Evolutionary conservation across 2,113 vertebrate genomes (phyloP).

Genomic region (Tenebrosternarchus preto): DNA sequence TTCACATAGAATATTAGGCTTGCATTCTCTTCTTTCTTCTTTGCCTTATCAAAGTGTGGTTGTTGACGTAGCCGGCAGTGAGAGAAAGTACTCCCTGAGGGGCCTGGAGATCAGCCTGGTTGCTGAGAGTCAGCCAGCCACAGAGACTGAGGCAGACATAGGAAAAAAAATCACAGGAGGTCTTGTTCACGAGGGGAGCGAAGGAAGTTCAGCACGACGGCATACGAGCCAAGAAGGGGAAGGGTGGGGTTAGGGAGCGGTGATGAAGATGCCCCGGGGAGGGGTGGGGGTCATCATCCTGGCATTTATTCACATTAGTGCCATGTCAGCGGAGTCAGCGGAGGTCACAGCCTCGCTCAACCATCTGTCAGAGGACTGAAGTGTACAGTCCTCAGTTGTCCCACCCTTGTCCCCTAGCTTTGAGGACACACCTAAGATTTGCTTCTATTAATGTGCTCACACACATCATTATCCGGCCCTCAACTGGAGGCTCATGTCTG

Average conservation of each 20-base stretch:
- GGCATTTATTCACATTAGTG: constrained; percentile 5
- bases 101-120: constrained; percentile 13
- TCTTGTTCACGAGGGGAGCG: neutral
- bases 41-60: constrained; percentile 58
- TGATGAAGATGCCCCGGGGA: constrained; percentile 23
- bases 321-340: neutral
- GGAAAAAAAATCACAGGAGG: neutral
- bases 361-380: neutral
- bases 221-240: constrained; percentile 1
- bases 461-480: constrained; percentile 1
- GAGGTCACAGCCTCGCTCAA: constrained; percentile 5
- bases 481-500: constrained; percentile 47
- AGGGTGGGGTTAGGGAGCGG: constrained; percentile 33
- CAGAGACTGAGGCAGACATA: neutral
- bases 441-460: neutral
- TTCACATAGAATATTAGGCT: constrained; percentile 47
- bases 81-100: constrained; percentile 47
- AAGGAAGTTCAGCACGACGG: neutral
- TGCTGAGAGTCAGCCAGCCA: neutral
- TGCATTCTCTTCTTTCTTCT: constrained; percentile 44
- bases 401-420: neutral
- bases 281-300: neutral
- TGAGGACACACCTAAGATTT: constrained; percentile 1
- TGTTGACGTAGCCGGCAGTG: constrained; percentile 49
- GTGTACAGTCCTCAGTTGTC: neutral